phyloP scores from a whole-genome alignment of 2,113 vertebrate genomes.

The Dicentrarchus labrax region DNA sequence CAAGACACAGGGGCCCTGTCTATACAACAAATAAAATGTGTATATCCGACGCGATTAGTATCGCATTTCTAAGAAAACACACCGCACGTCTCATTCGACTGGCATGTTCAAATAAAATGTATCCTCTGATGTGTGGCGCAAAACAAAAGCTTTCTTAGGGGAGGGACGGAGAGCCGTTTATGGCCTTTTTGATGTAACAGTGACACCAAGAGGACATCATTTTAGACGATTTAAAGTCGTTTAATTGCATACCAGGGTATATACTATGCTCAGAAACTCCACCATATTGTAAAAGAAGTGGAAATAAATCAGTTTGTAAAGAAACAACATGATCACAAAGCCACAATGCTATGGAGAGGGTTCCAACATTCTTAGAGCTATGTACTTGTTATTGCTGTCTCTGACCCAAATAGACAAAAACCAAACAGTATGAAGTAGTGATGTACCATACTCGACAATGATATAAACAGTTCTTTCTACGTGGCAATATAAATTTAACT shows the following conservation, averaged over 20 bases:
- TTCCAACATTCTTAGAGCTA: neutral
- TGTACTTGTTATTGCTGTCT: rapidly evolving
- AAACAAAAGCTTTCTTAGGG: slow-evolving; percentile 32
- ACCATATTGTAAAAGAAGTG: neutral
- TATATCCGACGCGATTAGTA: too few species aligned
- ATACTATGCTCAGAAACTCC: neutral
- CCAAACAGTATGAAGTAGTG: neutral
- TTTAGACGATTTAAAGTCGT: neutral
- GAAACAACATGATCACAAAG: too few species aligned
- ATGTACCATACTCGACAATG: too few species aligned
- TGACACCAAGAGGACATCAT: slow-evolving; percentile 41
- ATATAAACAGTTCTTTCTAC: too few species aligned
- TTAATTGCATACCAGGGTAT: neutral
- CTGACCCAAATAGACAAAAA: neutral
- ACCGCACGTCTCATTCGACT: too few species aligned
- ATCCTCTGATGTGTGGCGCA: neutral
- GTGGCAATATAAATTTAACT: too few species aligned
- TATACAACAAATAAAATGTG: too few species aligned
- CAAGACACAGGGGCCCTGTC: neutral
- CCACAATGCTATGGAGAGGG: neutral
- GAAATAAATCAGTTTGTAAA: neutral
- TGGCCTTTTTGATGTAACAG: neutral
- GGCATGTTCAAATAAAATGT: too few species aligned
- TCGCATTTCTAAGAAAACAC: too few species aligned
- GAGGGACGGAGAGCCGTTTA: neutral